phyloP scores from a whole-genome alignment of 2,888 invertebrate genomes.

The Beris morrisii region DNA sequence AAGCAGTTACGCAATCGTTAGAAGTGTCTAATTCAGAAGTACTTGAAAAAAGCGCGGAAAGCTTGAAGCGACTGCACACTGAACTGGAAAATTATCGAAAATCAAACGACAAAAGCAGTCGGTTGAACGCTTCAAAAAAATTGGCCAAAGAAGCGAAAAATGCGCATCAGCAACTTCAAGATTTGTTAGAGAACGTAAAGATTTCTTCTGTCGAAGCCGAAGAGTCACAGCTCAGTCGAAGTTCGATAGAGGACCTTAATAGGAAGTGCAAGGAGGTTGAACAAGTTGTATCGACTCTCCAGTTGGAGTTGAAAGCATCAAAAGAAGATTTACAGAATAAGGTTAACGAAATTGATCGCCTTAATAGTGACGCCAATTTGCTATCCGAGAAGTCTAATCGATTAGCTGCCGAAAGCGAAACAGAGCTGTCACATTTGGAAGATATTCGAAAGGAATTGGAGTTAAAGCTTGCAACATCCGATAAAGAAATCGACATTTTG shows the following conservation, averaged over 20 bases:
- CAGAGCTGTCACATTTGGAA: constrained; percentile 48
- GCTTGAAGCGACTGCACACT: constrained; percentile 48
- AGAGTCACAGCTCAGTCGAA: not conserved
- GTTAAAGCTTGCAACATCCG: constrained; percentile 46
- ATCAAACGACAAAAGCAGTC: constrained; percentile 52
- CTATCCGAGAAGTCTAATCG: not conserved
- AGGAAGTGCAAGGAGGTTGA: constrained; percentile 51
- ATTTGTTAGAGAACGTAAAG: constrained; percentile 47
- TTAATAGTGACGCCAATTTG: constrained; percentile 55
- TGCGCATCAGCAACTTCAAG: constrained; percentile 49
- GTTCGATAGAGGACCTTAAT: constrained; percentile 43
- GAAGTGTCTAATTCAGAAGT: not conserved
- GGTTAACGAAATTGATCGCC: constrained; percentile 57
- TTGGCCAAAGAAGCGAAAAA: constrained; percentile 54
- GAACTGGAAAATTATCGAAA: constrained; percentile 54
- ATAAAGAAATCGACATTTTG: constrained; percentile 51
- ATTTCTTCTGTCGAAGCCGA: not conserved
- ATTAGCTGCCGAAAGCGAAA: constrained; percentile 44
- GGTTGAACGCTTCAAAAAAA: constrained; percentile 52
- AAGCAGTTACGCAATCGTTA: not conserved
- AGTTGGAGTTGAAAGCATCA: constrained; percentile 57
- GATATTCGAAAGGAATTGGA: constrained; percentile 47
- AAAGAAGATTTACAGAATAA: constrained; percentile 57
- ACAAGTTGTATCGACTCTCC: constrained; percentile 57
- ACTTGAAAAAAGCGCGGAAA: constrained; percentile 47